These are phyloP conservation scores for Dufourea novaeangliae DNA, from an alignment of 1,140 invertebrate species.

Conservation along the genomic window DNA sequence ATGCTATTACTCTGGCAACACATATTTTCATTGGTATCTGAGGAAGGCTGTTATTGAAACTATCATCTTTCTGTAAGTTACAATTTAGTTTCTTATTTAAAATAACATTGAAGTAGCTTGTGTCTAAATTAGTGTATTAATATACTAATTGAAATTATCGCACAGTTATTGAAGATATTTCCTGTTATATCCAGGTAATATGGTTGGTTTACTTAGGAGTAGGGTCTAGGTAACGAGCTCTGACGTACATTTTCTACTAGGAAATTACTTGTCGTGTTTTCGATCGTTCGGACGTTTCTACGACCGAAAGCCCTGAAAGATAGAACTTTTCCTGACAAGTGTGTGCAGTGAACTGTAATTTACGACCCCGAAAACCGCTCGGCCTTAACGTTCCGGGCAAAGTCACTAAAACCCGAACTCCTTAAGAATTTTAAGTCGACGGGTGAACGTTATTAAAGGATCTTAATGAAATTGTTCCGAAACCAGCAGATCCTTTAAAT, in stretches of 20 bases:
- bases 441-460: slow-evolving; percentile 5
- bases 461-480: background rate
- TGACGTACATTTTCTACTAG: background rate
- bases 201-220: background rate
- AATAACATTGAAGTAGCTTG: no score
- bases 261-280: slow-evolving; percentile 13
- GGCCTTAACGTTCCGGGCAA: background rate
- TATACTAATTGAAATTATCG: no score
- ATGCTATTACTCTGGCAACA: no score
- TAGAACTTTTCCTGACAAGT: slow-evolving; percentile 23
- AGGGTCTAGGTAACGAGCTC: background rate
- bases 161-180: no score
- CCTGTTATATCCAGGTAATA: no score
- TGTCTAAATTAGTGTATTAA: no score
- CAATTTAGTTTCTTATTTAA: no score
- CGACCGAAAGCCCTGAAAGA: background rate
- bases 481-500: background rate
- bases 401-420: slow-evolving; percentile 13
- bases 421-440: background rate
- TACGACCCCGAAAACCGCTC: slow-evolving; percentile 15
- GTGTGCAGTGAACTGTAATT: slow-evolving; percentile 24
- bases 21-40: no score
- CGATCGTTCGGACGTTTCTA: slow-evolving; percentile 1
- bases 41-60: no score
- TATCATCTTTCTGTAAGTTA: no score